Percentiles rank a stretch among this genome's conserved stretches.
These are phyloP conservation scores for Azorinus chamasolen DNA, from an alignment of 2,888 invertebrate genomes.

Conservation along the genomic window DNA sequence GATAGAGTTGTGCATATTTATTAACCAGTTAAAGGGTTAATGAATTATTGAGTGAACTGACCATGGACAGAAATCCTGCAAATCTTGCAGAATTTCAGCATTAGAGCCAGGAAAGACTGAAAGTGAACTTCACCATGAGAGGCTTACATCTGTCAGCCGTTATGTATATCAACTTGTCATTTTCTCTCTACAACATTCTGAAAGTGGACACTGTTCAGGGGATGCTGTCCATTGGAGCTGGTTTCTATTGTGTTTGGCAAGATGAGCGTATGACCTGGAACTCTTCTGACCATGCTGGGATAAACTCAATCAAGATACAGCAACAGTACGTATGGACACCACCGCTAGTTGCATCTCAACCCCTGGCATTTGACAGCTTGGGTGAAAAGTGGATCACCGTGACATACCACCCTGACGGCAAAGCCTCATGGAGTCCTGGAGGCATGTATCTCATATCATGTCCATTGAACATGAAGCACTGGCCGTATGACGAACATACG, in stretches of 20 bases:
- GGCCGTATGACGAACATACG: slow-evolving; percentile 53
- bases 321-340: slow-evolving; percentile 38
- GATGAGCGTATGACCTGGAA: slow-evolving; percentile 38
- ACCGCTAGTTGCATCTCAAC: slow-evolving; percentile 13
- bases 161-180: slow-evolving; percentile 21
- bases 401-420: slow-evolving; percentile 3
- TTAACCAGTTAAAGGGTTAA: no score
- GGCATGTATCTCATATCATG: slow-evolving; percentile 20
- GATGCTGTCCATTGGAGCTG: neutral
- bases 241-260: slow-evolving; percentile 8
- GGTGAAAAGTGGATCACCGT: slow-evolving; percentile 19
- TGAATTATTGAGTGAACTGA: no score
- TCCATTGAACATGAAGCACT: slow-evolving; percentile 42
- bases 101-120: no score
- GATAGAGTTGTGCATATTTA: no score
- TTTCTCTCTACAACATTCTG: slow-evolving; percentile 19
- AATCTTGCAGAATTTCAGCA: no score
- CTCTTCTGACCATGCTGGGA: slow-evolving; percentile 19
- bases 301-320: slow-evolving; percentile 14
- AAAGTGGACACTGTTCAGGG: slow-evolving; percentile 35
- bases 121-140: no score
- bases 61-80: no score
- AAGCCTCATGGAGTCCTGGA: slow-evolving; percentile 15
- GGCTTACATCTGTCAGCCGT: slow-evolving; percentile 21
- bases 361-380: slow-evolving; percentile 9